Percentiles rank a stretch among this genome's conserved stretches.
phyloP scores from a whole-genome alignment of 92 coral and sea anemone genomes.

The Palythoa grandiflora region DNA sequence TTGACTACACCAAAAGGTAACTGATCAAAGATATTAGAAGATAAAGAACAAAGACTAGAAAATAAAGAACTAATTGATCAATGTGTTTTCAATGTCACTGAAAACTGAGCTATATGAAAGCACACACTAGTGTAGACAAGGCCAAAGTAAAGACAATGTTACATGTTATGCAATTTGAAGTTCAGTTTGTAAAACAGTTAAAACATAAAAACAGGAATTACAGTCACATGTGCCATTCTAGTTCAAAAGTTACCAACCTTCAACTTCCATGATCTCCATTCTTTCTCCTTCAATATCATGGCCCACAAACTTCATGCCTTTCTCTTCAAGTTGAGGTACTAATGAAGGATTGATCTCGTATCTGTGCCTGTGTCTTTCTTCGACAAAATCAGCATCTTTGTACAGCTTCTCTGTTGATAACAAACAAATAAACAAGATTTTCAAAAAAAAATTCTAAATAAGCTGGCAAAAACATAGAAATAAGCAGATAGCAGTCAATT shows the following conservation, averaged over 20 bases:
- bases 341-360: slow-evolving; percentile 88
- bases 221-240: neutral
- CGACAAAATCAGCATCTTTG: slow-evolving; percentile 84
- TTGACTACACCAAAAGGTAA: neutral
- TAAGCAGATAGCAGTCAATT: too few relatives aligned
- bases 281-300: slow-evolving; percentile 98
- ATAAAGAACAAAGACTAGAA: too few relatives aligned
- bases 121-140: too few relatives aligned
- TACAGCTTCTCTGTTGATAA: slow-evolving; percentile 74
- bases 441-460: too few relatives aligned
- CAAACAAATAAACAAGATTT: too few relatives aligned
- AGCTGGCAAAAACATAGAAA: too few relatives aligned
- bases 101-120: too few relatives aligned
- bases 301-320: slow-evolving; percentile 97
- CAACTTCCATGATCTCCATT: slow-evolving; percentile 96
- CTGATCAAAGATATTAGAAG: too few relatives aligned
- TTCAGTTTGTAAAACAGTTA: neutral
- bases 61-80: too few relatives aligned
- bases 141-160: too few relatives aligned
- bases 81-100: too few relatives aligned
- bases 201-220: neutral
- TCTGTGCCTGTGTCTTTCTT: slow-evolving; percentile 98
- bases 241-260: slow-evolving; percentile 65
- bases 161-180: too few relatives aligned
- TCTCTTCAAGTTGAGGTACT: slow-evolving; percentile 77